phyloP scores from a whole-genome alignment of 2,888 invertebrate species.

The Harpalus rufipes region DNA sequence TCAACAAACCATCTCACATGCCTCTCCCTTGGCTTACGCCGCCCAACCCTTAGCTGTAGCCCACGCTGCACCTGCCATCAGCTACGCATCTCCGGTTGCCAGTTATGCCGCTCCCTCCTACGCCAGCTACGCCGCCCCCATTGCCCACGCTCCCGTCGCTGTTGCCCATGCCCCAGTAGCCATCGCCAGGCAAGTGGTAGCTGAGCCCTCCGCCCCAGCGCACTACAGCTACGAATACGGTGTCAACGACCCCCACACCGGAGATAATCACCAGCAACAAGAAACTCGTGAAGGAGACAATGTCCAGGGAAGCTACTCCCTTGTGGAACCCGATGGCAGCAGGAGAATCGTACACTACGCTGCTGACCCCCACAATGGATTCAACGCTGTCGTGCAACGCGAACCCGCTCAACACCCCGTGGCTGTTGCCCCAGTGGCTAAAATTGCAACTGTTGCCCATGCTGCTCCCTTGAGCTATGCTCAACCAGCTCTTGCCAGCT shows the following conservation, averaged over 20 bases:
- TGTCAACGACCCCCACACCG: slow-evolving; percentile 78
- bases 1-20: slow-evolving; percentile 68
- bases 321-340: slow-evolving; percentile 79
- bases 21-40: slow-evolving; percentile 61
- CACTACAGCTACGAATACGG: slow-evolving; percentile 78
- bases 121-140: slow-evolving; percentile 66
- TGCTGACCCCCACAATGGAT: slow-evolving; percentile 79
- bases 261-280: slow-evolving; percentile 79
- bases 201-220: slow-evolving; percentile 75
- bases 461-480: slow-evolving; percentile 71
- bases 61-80: slow-evolving; percentile 49
- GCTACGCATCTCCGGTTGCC: slow-evolving; percentile 41
- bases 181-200: slow-evolving; percentile 75
- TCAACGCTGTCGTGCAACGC: slow-evolving; percentile 79
- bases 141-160: slow-evolving; percentile 68
- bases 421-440: slow-evolving; percentile 74
- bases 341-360: slow-evolving; percentile 79
- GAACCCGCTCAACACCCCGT: slow-evolving; percentile 75
- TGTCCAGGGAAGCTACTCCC: slow-evolving; percentile 78
- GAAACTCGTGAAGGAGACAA: slow-evolving; percentile 79
- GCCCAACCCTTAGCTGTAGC: slow-evolving; percentile 60
- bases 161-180: slow-evolving; percentile 65
- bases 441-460: slow-evolving; percentile 51
- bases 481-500: slow-evolving; percentile 75
- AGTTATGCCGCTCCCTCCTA: slow-evolving; percentile 71